Base-by-base conservation (phyloP, 2,888 invertebrate genomes). In the Atethmia centrago region DNA sequence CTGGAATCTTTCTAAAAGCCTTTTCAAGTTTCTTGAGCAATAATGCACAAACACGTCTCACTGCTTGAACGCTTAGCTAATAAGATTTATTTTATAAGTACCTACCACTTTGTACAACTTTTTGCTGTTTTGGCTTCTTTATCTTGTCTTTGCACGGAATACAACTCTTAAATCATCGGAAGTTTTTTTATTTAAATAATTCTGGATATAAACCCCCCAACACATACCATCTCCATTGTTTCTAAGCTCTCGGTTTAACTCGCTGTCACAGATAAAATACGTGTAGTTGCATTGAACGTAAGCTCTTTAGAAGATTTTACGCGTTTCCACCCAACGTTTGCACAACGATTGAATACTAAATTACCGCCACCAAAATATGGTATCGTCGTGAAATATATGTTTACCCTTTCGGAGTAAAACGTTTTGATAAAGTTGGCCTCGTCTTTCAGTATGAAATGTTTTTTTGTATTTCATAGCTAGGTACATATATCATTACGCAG, bases 311-410 rank as follows among this genome's bases (percentile, higher is more conserved):
- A 69, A 59, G 49, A 62, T 80, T 79, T 81, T 71, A 79, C 64
- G 58, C 69, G 36, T 70, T 73, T 45, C 19, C 25, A 56, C 53
- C 71, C 59, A 62, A 12, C 69, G 47, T 77, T 80, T 66, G 75
- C 68, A 61, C 70, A 71, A 53, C 66, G 80, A 85, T 79, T 84
- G 80, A 83, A 79, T 74, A 83, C 71, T 72, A 79, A 67, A 84
- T 83, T 79, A 79, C 83, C 49, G 65, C 56, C 45, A 67, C 40
- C 68, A 63, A 85, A 85, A 85, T 82, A 79, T 85, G 65, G 72
- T 63, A 74, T 75, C 42, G 53, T 31, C 58, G 31, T 83, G 55
- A 85, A 77, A 77, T 85, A 73, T 79, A 59, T 80, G 62, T 83
- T 79, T 85, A 82, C 64, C 69, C 61, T 72, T 79, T 68, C 25